Evolutionary conservation across 2,888 invertebrate species (phyloP).

Genomic region (Neoaliturus tenellus): DNA sequence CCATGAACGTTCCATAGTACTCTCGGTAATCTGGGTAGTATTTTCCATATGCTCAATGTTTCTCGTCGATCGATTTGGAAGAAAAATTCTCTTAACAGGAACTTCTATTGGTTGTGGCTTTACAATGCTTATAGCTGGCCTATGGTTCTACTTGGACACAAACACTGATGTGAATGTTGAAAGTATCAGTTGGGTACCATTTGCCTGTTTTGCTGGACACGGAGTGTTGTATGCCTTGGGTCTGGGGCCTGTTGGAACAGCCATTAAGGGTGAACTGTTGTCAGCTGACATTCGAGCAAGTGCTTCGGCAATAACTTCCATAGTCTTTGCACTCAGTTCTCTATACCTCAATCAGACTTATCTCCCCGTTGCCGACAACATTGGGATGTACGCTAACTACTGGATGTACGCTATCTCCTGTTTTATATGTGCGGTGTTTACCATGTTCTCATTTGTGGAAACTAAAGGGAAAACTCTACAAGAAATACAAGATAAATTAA

Average conservation of each 20-base stretch:
- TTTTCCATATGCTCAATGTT: conserved; percentile 77
- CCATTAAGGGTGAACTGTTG: conserved; percentile 80
- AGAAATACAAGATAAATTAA: conserved; percentile 80
- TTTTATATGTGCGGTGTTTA: conserved; percentile 78
- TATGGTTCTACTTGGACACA: conserved; percentile 61
- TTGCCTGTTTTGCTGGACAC: conserved; percentile 77
- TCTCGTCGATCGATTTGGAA: conserved; percentile 79
- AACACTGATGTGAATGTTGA: conserved; percentile 58
- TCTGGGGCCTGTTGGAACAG: conserved; percentile 78
- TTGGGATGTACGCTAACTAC: conserved; percentile 80
- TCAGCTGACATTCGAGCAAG: conserved; percentile 79
- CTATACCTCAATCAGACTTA: conserved; percentile 78
- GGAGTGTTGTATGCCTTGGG: conserved; percentile 78
- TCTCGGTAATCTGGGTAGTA: conserved; percentile 77
- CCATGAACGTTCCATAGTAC: conserved; percentile 77
- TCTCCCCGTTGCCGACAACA: conserved; percentile 76
- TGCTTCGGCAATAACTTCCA: conserved; percentile 77
- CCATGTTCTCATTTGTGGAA: conserved; percentile 78
- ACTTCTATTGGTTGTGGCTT: conserved; percentile 70
- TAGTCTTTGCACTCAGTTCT: conserved; percentile 76
- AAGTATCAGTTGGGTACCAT: conserved; percentile 61
- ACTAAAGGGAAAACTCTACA: conserved; percentile 83
- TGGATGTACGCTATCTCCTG: conserved; percentile 79
- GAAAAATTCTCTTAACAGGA: conserved; percentile 78
- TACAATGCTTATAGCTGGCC: conserved; percentile 59